Base-by-base conservation (phyloP, 2,888 invertebrate species). In the Perizoma flavofasciatum region DNA sequence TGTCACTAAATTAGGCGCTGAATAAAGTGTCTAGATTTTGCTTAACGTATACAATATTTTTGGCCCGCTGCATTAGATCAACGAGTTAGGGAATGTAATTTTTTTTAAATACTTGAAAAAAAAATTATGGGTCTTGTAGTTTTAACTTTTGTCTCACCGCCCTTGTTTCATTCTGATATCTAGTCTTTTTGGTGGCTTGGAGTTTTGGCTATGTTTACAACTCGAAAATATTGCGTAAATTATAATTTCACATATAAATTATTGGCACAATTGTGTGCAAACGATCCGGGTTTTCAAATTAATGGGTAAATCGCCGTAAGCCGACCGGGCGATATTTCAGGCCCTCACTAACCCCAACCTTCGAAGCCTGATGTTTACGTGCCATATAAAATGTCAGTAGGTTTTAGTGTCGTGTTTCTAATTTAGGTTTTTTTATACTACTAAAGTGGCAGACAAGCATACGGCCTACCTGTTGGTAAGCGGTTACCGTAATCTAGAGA, bases 341-440 rank as follows among this genome's bases (percentile, higher is more conserved):
- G 54, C 68, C 73, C 72, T 77, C 72, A 78, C 78, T 78, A 77
- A 77, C 74, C 78, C 69, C 55, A 63, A 73, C 74, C 79, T 66
- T 66, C 65, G 54, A 49, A 68, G 70, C 68, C 65, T 71, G 69
- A 72, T 70, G 71, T 67, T 72, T 73, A 70, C 68, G 55, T 55
- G 55, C 55, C 58, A 51, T 57, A 61, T 54, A 61, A 61, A 61
- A 61, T 61, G 48, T 57, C 61, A 39, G 44, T 47, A 50, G 47
- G 47, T 57, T 53, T 52, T 55, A 37, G 45, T 61, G 39, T 35
- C 43, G 41, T 48, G 55, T 49, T 43, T 48, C 41, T 61, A 54
- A 53, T 54, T 57, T 53, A 56, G 49, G 5, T 8, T 39, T 22
- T 22, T 22, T 22, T 22, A 22, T 22, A 22, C 22, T 22, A 22